Percentiles rank a stretch among this genome's conserved stretches.
Conservation (phyloP, 2,113 vertebrate genomes). For the Syrmaticus mikado region DNA sequence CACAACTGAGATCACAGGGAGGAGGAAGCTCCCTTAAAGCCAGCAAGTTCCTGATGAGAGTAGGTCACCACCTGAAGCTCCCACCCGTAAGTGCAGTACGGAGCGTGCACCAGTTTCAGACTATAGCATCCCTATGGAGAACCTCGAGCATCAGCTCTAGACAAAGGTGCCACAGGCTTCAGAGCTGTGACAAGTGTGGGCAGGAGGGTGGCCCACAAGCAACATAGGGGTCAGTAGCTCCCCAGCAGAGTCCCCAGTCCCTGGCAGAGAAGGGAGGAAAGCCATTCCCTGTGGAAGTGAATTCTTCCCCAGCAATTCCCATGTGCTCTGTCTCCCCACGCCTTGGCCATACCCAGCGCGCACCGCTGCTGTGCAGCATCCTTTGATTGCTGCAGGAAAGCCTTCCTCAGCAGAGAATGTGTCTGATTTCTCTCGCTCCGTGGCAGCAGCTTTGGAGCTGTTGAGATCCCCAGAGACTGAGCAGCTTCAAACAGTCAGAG, state of each 20-base stretch:
- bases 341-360: not conserved
- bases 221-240: not conserved
- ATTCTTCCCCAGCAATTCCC: not conserved
- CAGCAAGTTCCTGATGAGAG: not conserved
- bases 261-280: not conserved
- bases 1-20: not conserved
- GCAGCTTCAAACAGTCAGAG: constrained; percentile 60
- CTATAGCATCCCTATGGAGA: not conserved
- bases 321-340: not conserved
- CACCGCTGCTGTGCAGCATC: not conserved
- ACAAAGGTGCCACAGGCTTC: not conserved
- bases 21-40: not conserved
- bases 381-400: constrained; percentile 55
- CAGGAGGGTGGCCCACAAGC: not conserved
- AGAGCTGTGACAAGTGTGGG: not conserved
- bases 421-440: constrained; percentile 50
- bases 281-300: not conserved
- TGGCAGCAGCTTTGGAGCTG: constrained; percentile 18
- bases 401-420: constrained; percentile 19
- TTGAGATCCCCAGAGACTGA: constrained; percentile 54
- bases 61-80: not conserved
- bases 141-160: not conserved
- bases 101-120: rapidly evolving
- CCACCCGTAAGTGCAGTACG: not conserved
- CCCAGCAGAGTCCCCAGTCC: not conserved